Conservation (phyloP, 2,113 vertebrate species). For the Pedionomus torquatus region DNA sequence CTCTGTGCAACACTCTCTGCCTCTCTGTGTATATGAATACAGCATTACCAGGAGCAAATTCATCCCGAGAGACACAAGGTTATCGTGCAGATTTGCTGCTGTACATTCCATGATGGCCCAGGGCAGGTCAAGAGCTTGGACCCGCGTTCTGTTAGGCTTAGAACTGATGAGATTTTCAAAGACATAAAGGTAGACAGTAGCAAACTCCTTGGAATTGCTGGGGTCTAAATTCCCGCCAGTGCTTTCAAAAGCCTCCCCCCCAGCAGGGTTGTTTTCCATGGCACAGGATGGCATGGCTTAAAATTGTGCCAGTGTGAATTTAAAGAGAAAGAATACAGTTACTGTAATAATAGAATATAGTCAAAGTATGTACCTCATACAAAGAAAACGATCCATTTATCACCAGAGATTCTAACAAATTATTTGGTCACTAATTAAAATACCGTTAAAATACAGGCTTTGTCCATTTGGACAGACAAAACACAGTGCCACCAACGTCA, state of each 20-base stretch:
- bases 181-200: not conserved
- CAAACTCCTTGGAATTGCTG: not conserved
- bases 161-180: not conserved
- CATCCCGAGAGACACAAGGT: not conserved
- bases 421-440: not conserved
- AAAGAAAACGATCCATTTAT: not conserved
- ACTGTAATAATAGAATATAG: not conserved
- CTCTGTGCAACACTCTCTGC: not conserved
- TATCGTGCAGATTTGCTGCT: not conserved
- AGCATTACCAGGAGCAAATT: not conserved
- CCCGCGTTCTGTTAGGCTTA: not conserved
- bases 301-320: not conserved
- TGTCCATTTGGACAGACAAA: not conserved
- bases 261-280: not conserved
- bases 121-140: not conserved
- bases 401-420: not conserved
- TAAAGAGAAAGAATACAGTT: not conserved
- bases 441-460: not conserved
- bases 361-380: not conserved
- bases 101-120: not conserved
- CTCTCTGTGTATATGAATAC: not conserved
- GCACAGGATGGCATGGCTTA: not conserved
- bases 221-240: not conserved
- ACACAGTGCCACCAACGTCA: not conserved
- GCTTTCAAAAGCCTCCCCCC: not conserved